Evolutionary conservation across 1,140 invertebrate species (phyloP), one percentile per base, ranked within the genome.

Genomic region (Eumaeus atala): DNA sequence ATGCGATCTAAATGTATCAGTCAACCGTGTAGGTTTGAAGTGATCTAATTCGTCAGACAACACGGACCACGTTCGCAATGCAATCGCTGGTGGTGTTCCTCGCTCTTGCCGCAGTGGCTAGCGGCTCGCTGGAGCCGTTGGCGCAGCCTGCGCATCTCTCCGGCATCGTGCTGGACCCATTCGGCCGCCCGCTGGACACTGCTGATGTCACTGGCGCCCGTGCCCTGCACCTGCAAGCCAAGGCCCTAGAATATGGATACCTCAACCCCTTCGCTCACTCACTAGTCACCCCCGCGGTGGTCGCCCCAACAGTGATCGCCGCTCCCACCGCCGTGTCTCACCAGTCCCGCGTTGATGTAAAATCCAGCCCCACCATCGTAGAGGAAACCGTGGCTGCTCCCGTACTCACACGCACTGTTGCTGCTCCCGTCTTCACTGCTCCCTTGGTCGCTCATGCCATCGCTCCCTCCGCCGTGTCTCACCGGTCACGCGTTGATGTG

Each of bases 1-100:
- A 9, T n/a, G 33, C 49, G 53, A 34, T 21, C 56, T 50, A 48
- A 59, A 57, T 48, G 53, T 77, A 77, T 80, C 77, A 80, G 77
- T 80, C 74, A 64, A 58, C 77, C 73, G 65, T 66, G 64, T 57
- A 59, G 73, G 77, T 77, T 77, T 72, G 71, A 77, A 80, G 77
- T 77, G 74, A 77, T 77, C 77, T 69, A 58, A 16, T 40, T 51
- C 59, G 40, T 44, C 73, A 72, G 58, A 66, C 66, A 70, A 68
- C 77, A 80, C 79, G 80, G 74, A 77, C 76, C 71, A 76, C 76
- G 40, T 44, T 68, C 61, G 51, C 49, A 59, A 67, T 67, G 65
- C 58, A 56, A 58, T 61, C 71, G 66, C 61, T 74, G 71, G 71
- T 73, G 40, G 40, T 44, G 40, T 44, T 44, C 12, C 40, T 44